Evolutionary conservation across 2,888 invertebrate genomes (phyloP).

Genomic region (Ormyrus labotus): DNA sequence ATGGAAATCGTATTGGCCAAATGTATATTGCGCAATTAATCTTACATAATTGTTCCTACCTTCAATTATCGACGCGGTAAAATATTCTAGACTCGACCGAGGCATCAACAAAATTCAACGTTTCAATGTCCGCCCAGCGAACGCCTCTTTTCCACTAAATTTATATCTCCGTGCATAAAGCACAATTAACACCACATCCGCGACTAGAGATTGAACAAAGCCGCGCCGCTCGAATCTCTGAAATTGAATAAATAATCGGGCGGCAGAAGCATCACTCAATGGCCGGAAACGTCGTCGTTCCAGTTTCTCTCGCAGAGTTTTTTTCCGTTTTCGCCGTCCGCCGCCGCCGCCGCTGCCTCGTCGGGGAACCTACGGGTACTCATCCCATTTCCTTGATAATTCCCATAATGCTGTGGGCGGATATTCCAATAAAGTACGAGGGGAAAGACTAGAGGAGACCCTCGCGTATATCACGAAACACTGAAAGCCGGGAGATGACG

Average conservation of each 20-base stretch:
- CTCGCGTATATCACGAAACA: slow-evolving; percentile 65
- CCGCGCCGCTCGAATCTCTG: neutral
- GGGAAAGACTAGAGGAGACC: slow-evolving; percentile 54
- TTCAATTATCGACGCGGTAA: too few species aligned
- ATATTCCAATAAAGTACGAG: slow-evolving; percentile 74
- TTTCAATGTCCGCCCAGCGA: too few species aligned
- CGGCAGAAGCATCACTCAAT: slow-evolving; percentile 26
- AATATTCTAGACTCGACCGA: too few species aligned
- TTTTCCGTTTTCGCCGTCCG: slow-evolving; percentile 23
- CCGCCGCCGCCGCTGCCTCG: too few species aligned
- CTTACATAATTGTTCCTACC: too few species aligned
- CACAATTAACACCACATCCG: slow-evolving; percentile 15
- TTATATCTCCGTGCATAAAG: neutral
- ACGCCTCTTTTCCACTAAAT: too few species aligned
- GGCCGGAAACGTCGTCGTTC: slow-evolving; percentile 41
- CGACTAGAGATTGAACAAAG: slow-evolving; percentile 19
- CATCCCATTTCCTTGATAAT: slow-evolving; percentile 74
- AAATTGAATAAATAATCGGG: slow-evolving; percentile 35
- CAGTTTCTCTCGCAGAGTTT: slow-evolving; percentile 40
- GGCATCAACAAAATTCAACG: too few species aligned
- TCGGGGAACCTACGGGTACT: slow-evolving; percentile 49
- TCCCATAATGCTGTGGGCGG: slow-evolving; percentile 76
- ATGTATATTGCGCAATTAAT: too few species aligned
- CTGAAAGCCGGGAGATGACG: slow-evolving; percentile 68
- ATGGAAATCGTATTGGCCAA: too few species aligned